Percentiles rank a stretch among this genome's conserved stretches.
phyloP scores from a whole-genome alignment of 2,888 invertebrate species.

The Trileptium ribeirensis region DNA sequence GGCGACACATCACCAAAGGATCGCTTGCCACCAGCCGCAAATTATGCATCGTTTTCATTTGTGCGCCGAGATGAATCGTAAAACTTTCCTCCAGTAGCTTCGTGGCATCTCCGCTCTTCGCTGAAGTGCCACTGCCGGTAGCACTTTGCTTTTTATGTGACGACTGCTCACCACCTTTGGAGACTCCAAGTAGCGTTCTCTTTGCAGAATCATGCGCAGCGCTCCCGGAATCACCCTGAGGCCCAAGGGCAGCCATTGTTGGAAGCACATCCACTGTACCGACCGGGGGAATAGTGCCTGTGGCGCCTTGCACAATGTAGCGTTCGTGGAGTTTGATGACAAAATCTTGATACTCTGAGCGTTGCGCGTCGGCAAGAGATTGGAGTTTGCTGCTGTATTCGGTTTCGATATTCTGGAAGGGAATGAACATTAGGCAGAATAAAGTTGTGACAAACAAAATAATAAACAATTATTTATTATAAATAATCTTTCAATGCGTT shows the following conservation, averaged over 20 bases:
- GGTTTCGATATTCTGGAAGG: neutral
- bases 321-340: neutral
- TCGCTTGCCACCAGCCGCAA: constrained; percentile 79
- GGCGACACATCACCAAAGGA: constrained; percentile 43
- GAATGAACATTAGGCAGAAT: too few relatives aligned
- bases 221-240: neutral
- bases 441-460: too few relatives aligned
- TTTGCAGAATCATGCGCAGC: neutral
- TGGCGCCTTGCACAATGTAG: neutral
- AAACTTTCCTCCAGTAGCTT: constrained; percentile 77
- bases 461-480: too few relatives aligned
- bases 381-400: neutral
- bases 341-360: neutral
- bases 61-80: constrained; percentile 79
- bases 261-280: too few relatives aligned
- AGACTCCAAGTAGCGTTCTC: too few relatives aligned
- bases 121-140: neutral
- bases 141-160: neutral
- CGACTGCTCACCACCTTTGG: too few relatives aligned
- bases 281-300: neutral
- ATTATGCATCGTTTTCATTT: constrained; percentile 97
- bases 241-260: too few relatives aligned
- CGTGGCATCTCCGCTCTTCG: neutral
- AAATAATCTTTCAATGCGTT: too few relatives aligned
- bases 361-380: neutral